Evolutionary conservation across 2,113 vertebrate species (phyloP).

Genomic region (Panthera uncia): DNA sequence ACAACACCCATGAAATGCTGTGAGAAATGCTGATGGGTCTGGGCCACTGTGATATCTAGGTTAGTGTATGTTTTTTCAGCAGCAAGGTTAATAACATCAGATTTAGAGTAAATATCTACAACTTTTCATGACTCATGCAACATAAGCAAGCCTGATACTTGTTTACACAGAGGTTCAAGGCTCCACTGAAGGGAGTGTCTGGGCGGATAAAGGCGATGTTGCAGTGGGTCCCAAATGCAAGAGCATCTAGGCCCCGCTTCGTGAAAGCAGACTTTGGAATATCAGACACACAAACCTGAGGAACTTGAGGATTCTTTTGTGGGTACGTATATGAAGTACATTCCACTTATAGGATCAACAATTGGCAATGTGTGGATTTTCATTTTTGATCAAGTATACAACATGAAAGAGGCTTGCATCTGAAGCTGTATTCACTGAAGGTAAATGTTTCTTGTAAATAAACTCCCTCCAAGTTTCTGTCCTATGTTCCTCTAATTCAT

Average conservation of each 20-base stretch:
- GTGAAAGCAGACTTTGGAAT: conserved; percentile 99
- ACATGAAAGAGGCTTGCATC: conserved; percentile 97
- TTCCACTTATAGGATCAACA: conserved; percentile 96
- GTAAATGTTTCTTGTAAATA: conserved; percentile 98
- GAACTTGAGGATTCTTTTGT: conserved; percentile 99
- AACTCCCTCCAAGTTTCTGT: conserved; percentile 98
- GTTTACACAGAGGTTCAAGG: conserved; percentile 96
- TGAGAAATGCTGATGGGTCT: conserved; percentile 94
- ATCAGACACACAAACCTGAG: conserved; percentile 99
- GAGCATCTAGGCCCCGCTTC: conserved; percentile 94
- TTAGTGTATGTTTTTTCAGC: conserved; percentile 99
- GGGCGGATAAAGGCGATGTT: conserved; percentile 97
- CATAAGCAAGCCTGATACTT: conserved; percentile 95
- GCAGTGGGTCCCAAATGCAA: conserved; percentile 94
- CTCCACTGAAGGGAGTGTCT: conserved; percentile 96
- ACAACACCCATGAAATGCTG: conserved; percentile 85
- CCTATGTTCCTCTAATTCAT: conserved; percentile 98
- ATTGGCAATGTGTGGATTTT: conserved; percentile 98
- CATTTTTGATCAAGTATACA: conserved; percentile 96
- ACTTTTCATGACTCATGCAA: conserved; percentile 96
- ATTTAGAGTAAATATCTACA: conserved; percentile 99
- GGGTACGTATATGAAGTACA: conserved; percentile 98
- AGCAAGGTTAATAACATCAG: conserved; percentile 99
- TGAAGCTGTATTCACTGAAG: conserved; percentile 97
- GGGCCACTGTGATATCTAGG: conserved; percentile 96